Conservation (phyloP, 2,113 vertebrate genomes). For the Thermophis baileyi region DNA sequence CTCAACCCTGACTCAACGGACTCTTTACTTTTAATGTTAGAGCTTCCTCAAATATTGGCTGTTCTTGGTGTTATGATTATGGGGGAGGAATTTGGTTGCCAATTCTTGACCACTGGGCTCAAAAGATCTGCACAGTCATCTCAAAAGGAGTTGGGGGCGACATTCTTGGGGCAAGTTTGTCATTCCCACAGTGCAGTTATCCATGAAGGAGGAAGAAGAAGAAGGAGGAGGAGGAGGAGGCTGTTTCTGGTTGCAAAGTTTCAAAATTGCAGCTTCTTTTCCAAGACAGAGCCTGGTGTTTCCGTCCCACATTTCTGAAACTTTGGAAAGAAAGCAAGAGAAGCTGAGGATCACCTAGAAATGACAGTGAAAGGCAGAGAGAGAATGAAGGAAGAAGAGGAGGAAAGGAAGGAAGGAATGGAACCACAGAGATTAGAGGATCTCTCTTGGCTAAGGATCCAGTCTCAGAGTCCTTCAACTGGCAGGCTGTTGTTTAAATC, state of each 20-base stretch:
- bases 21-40: no score
- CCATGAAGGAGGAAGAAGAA: no score
- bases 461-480: slow-evolving; percentile 71
- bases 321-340: neutral
- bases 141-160: no score
- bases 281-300: neutral
- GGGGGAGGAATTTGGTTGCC: no score
- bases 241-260: neutral
- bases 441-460: neutral
- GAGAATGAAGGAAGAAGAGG: neutral
- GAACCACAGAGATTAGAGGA: neutral
- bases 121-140: no score
- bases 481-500: slow-evolving; percentile 76
- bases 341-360: neutral
- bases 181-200: no score
- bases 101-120: no score
- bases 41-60: no score
- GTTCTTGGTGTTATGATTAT: no score
- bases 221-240: no score
- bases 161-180: no score
- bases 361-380: neutral
- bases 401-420: neutral
- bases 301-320: neutral
- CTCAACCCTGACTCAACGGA: no score
- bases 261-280: neutral